phyloP scores from a whole-genome alignment of 2,888 invertebrate species.

The Clusia tigrina region DNA sequence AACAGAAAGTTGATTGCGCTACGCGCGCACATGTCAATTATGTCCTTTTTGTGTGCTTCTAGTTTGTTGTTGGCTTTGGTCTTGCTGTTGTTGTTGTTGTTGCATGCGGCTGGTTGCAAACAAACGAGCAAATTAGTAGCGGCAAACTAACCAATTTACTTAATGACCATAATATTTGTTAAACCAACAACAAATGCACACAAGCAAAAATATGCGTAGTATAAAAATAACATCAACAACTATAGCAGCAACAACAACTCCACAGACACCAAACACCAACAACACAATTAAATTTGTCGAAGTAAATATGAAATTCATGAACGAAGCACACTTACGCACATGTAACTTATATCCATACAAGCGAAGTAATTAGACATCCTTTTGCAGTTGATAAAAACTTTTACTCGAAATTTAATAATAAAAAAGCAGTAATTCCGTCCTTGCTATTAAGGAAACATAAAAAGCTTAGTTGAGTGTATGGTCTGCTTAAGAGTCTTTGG shows the following conservation, averaged over 20 bases:
- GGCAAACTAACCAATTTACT: constrained; percentile 44
- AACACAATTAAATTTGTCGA: too few species aligned
- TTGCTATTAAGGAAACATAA: too few species aligned
- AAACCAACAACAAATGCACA: constrained; percentile 41
- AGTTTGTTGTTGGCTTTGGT: background rate
- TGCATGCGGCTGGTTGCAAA: background rate
- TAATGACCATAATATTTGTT: constrained; percentile 55
- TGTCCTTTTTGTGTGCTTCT: background rate
- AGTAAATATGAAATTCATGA: background rate
- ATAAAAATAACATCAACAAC: constrained; percentile 34
- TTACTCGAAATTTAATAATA: background rate
- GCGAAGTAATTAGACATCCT: background rate
- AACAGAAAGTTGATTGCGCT: too few species aligned
- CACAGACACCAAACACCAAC: background rate
- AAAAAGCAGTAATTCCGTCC: background rate
- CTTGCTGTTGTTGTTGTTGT: background rate
- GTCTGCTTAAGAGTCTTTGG: too few species aligned
- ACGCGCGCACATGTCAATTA: constrained; percentile 2
- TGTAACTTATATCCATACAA: background rate
- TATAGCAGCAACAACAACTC: background rate
- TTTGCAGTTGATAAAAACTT: background rate
- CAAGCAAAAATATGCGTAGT: constrained; percentile 40
- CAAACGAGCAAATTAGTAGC: constrained; percentile 6
- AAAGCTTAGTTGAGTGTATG: too few species aligned
- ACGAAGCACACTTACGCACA: too few species aligned